These are phyloP conservation scores for Echiichthys vipera DNA, from an alignment of 2,797 vertebrate species.

Conservation along the genomic window DNA sequence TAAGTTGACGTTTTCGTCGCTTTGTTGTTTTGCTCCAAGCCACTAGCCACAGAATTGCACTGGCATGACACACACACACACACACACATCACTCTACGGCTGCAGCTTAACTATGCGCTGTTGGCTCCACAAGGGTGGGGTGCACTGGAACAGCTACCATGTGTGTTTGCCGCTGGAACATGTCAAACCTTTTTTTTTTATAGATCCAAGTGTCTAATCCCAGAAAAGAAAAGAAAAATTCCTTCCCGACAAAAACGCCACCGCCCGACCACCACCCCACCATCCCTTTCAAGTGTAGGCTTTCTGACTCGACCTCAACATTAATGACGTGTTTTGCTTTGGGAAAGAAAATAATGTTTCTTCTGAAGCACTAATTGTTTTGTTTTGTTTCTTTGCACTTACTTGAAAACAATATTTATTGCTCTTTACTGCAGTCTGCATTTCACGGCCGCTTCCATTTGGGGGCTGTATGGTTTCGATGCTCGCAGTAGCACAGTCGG, in stretches of 20 bases:
- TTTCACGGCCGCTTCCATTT: conserved; percentile 36
- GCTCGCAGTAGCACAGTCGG: conserved; percentile 23
- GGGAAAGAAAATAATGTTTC: conserved; percentile 41
- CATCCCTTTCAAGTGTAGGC: neutral
- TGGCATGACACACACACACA: conserved; percentile 50
- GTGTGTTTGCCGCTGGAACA: conserved; percentile 58
- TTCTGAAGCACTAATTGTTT: conserved; percentile 54
- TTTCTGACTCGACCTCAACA: conserved; percentile 28
- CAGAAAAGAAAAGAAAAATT: conserved; percentile 40
- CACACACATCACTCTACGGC: conserved; percentile 53
- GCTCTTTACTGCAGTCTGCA: conserved; percentile 31
- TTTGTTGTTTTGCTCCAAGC: conserved; percentile 72
- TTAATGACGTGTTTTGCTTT: conserved; percentile 42
- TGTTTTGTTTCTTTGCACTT: conserved; percentile 36
- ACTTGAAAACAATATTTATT: conserved; percentile 47
- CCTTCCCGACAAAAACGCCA: conserved; percentile 20
- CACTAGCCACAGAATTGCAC: conserved; percentile 65
- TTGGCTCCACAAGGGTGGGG: conserved; percentile 48
- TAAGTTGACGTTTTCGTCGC: conserved; percentile 48
- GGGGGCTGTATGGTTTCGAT: conserved; percentile 19
- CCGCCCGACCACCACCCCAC: conserved; percentile 10
- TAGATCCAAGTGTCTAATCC: conserved; percentile 38
- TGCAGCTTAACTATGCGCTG: conserved; percentile 55
- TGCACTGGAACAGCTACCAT: conserved; percentile 54
- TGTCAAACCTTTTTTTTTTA: conserved; percentile 56